Base-by-base conservation (phyloP, 2,113 vertebrate genomes). In the Toxotes jaculatrix region DNA sequence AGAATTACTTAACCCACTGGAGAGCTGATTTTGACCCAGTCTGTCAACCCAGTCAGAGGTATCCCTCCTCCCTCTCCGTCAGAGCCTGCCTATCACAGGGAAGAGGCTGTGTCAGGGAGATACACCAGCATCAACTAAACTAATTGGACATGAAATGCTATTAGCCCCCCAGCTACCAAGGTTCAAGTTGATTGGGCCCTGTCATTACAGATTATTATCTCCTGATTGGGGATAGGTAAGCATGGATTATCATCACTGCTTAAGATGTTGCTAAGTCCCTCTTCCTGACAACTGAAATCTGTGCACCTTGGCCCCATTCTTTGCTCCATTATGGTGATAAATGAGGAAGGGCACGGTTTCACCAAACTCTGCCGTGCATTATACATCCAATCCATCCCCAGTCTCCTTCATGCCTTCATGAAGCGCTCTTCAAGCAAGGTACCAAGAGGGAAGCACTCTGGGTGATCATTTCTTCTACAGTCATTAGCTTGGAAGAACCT, bases 141-240 rank as follows among this genome's bases (percentile, higher is more conserved):
- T 92, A 92, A 93, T 91, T 90, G 79, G 91, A 95, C 93, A 93
- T 89, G 90, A 92, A 93, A 94, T 91, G 89, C 88, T 93, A 92
- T 93, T 93, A 93, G 90, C 92, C 91, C 74, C 77, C 59, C 55
- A 92, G 92, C 86, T 88, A 85, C 85, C 51, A 64, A 87, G 71
- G 88, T 83, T 85, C 71, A 88, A 92, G 88, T 87, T 93, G 92
- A 94, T 92, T 89, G 89, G 79, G 49, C 86, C 77, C 84, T 91
- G 92, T 92, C 93, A 89, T 93, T 89, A 89, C 81, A 69, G 73
- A 92, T 93, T 89, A 73, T 90, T 87, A 88, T 93, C 77, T 79
- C 72, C 72, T 86, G 70, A 79, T 88, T 87, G 77, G 76, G 68
- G 76, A 68, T 69, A 75, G 60, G 67, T 76, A 61, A 85, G 59